phyloP scores from a whole-genome alignment of 2,797 vertebrate genomes.

The Novumbra hubbsi region DNA sequence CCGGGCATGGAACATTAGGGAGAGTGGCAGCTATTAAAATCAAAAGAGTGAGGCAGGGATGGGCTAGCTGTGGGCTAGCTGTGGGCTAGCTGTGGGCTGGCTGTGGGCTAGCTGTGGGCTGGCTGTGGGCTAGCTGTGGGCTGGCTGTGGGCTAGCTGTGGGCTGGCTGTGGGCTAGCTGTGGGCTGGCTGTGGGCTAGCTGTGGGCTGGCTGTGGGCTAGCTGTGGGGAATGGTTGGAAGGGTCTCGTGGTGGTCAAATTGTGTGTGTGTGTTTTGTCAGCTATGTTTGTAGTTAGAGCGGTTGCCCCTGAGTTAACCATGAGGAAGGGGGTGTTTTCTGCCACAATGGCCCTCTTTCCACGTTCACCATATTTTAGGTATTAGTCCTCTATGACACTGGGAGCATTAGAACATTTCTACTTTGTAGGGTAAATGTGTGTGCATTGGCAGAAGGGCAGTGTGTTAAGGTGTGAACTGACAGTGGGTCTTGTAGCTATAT shows the following conservation, averaged over 20 bases:
- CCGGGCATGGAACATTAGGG: constrained; percentile 33
- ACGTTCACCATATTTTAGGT: constrained; percentile 32
- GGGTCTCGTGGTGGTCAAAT: neutral
- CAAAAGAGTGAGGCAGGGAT: neutral
- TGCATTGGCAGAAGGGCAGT: neutral
- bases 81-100: too few relatives aligned
- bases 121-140: too few relatives aligned
- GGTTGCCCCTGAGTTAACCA: neutral
- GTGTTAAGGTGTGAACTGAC: constrained; percentile 5
- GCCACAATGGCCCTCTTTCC: constrained; percentile 22
- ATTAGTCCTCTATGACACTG: neutral
- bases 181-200: too few relatives aligned
- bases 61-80: neutral
- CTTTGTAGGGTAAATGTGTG: constrained; percentile 5
- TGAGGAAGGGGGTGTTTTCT: neutral
- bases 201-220: too few relatives aligned
- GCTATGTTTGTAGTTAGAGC: neutral
- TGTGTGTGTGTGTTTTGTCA: constrained; percentile 16
- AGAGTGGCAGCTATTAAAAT: constrained; percentile 40
- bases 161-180: too few relatives aligned
- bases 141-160: too few relatives aligned
- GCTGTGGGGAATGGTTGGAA: neutral
- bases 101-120: too few relatives aligned
- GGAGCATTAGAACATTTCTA: neutral
- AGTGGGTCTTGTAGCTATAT: neutral